These are phyloP conservation scores for Pterocles gutturalis DNA, from an alignment of 2,113 vertebrate species.

Conservation along the genomic window DNA sequence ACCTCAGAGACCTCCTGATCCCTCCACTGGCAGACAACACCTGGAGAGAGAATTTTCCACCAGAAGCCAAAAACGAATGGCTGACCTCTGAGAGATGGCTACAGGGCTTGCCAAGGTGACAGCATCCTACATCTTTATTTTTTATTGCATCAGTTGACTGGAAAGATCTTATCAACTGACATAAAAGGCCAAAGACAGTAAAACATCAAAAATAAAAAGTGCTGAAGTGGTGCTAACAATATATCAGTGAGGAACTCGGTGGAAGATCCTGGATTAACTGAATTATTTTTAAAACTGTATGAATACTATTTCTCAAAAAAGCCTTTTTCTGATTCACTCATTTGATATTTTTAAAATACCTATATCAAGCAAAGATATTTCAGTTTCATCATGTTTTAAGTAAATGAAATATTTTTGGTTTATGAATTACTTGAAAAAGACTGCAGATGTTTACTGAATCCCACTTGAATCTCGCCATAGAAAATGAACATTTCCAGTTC, in stretches of 20 bases:
- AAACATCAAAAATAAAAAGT: background rate
- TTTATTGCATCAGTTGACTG: background rate
- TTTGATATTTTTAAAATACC: background rate
- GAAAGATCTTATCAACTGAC: background rate
- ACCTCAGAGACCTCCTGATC: background rate
- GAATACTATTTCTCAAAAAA: background rate
- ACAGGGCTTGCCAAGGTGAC: background rate
- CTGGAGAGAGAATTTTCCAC: background rate
- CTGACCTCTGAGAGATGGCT: background rate
- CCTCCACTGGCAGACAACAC: fast-evolving
- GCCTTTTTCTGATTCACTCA: background rate
- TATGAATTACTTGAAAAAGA: background rate
- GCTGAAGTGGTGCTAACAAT: background rate
- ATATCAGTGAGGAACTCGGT: background rate
- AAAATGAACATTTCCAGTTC: background rate
- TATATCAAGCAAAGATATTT: background rate
- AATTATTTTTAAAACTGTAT: background rate
- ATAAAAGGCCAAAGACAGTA: background rate
- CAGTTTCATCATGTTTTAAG: background rate
- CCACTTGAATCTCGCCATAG: background rate
- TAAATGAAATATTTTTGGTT: background rate
- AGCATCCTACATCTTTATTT: background rate
- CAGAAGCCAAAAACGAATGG: background rate
- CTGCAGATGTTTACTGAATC: background rate
- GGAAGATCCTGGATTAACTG: background rate